phyloP scores from a whole-genome alignment of 2,888 invertebrate genomes.

The Agrotis puta region DNA sequence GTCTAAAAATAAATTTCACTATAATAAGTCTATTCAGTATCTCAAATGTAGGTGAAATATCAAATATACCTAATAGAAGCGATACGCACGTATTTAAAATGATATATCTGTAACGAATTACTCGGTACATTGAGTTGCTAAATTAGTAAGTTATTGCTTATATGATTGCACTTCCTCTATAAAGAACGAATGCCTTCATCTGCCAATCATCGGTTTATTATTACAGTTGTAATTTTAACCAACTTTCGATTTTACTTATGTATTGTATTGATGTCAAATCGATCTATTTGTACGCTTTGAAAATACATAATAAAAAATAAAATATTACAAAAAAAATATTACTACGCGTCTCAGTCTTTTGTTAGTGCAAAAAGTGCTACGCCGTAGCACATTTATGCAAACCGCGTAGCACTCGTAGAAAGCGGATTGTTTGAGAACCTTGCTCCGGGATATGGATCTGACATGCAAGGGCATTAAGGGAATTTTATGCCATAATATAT shows the following conservation, averaged over 20 bases:
- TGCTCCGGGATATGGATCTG: conserved; percentile 38
- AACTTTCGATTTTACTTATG: conserved; percentile 78
- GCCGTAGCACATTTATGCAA: conserved; percentile 48
- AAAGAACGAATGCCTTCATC: conserved; percentile 65
- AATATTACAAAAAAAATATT: neutral
- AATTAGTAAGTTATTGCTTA: conserved; percentile 68
- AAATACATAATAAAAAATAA: conserved; percentile 7
- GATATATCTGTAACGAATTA: conserved; percentile 55
- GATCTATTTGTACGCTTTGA: conserved; percentile 7
- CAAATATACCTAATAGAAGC: conserved; percentile 22
- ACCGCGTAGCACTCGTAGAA: conserved; percentile 48
- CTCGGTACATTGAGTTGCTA: conserved; percentile 52
- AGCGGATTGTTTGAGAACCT: conserved; percentile 3
- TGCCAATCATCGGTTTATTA: conserved; percentile 65
- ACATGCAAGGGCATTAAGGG: conserved; percentile 45
- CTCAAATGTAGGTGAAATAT: conserved; percentile 59
- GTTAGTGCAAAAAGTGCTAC: conserved; percentile 20
- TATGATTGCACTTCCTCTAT: conserved; percentile 67
- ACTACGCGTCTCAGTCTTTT: conserved; percentile 19
- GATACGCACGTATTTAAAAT: conserved; percentile 62
- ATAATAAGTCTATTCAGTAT: conserved; percentile 54
- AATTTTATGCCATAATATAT: conserved; percentile 41
- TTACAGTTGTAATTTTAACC: conserved; percentile 65
- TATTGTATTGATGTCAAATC: conserved; percentile 63
- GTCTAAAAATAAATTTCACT: conserved; percentile 56